Percentiles rank a stretch among this genome's conserved stretches.
These are phyloP conservation scores for Agrotis puta DNA, from an alignment of 2,888 invertebrate species.

Conservation along the genomic window DNA sequence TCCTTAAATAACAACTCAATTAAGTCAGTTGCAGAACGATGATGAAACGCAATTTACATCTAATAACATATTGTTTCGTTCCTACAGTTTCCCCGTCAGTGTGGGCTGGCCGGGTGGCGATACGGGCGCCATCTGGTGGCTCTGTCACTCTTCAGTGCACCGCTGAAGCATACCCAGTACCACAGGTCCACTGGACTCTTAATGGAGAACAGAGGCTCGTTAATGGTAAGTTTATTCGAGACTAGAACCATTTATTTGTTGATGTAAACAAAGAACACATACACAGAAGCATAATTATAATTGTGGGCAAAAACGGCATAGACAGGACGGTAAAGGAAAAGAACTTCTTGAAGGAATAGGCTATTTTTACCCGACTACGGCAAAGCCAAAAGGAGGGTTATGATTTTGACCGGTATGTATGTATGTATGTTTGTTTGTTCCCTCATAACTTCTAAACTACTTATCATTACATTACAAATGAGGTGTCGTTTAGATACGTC, in stretches of 20 bases:
- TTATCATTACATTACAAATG: no score
- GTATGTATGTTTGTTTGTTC: no score
- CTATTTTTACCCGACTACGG: no score
- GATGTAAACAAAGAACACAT: no score
- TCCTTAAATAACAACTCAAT: no score
- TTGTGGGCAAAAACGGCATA: background rate
- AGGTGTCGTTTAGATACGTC: no score
- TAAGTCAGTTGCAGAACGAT: no score
- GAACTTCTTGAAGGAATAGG: background rate
- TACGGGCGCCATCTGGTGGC: constrained; percentile 93
- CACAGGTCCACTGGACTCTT: constrained; percentile 94
- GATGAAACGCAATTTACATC: background rate
- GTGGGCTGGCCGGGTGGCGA: constrained; percentile 93
- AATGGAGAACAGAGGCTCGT: constrained; percentile 92
- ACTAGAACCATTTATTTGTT: no score
- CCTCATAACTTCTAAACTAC: no score
- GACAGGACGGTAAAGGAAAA: background rate
- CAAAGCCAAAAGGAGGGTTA: no score
- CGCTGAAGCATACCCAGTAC: constrained; percentile 94
- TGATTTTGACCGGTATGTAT: no score
- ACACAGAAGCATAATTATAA: no score
- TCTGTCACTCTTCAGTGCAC: constrained; percentile 93
- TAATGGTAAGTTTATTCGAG: constrained; percentile 86
- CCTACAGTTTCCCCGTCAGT: constrained; percentile 93
- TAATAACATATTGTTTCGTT: background rate